Evolutionary conservation across 2,797 vertebrate genomes (phyloP).

Genomic region (Hydrophis major): DNA sequence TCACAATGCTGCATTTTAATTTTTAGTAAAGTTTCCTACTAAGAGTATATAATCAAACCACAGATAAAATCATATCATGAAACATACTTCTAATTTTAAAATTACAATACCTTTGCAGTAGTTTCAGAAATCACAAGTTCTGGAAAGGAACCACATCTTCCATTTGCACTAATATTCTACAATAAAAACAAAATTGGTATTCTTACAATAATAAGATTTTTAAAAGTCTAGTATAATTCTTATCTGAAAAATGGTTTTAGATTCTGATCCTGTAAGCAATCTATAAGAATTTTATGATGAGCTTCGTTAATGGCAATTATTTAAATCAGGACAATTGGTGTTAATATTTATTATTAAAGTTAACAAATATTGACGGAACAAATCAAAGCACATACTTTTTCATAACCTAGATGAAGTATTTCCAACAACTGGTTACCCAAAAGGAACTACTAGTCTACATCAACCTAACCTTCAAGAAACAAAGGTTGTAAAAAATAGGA

Average conservation of each 20-base stretch:
- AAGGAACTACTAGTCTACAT: background rate
- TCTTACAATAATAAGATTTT: background rate
- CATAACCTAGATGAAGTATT: background rate
- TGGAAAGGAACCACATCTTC: constrained; percentile 32
- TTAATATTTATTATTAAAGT: background rate
- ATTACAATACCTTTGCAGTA: constrained; percentile 33
- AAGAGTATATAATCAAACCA: background rate
- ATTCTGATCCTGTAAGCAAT: background rate
- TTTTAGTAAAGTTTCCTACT: background rate
- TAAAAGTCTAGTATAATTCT: background rate
- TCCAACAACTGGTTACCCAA: background rate
- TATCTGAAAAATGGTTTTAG: background rate
- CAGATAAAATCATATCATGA: background rate
- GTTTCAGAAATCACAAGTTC: background rate
- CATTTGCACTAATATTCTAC: constrained; percentile 1
- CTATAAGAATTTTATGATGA: background rate
- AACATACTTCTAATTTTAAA: constrained; percentile 15
- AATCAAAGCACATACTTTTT: background rate
- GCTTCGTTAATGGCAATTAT: background rate
- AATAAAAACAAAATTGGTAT: constrained; percentile 18
- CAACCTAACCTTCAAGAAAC: background rate
- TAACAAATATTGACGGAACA: background rate
- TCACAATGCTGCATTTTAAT: background rate
- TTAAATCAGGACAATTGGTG: background rate
- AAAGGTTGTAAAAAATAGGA: background rate